phyloP scores from a whole-genome alignment of 2,888 invertebrate genomes.

The Philereme transversata region DNA sequence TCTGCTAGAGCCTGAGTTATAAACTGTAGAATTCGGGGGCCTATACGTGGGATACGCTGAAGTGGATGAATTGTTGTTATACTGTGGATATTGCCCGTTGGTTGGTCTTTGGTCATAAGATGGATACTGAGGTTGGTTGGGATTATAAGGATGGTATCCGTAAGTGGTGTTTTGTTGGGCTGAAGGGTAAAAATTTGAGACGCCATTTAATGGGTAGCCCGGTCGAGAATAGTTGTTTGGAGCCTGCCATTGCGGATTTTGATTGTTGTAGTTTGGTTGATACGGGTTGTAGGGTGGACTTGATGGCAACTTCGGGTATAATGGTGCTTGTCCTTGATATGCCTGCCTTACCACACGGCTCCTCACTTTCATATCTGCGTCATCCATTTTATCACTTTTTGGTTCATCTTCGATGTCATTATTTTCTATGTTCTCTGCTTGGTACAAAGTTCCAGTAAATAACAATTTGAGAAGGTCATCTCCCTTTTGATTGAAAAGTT shows the following conservation, averaged over 20 bases:
- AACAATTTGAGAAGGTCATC: constrained; percentile 8
- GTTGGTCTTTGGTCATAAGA: constrained; percentile 1
- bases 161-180: constrained; percentile 13
- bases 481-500: constrained; percentile 3
- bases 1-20: constrained; percentile 22
- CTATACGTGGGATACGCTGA: constrained; percentile 23
- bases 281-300: constrained; percentile 43
- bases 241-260: constrained; percentile 17
- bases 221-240: constrained; percentile 19
- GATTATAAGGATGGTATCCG: constrained; percentile 15
- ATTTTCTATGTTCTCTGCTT: neutral
- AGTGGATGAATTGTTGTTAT: constrained; percentile 9
- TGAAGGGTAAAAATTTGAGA: constrained; percentile 12
- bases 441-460: constrained; percentile 4
- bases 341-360: constrained; percentile 48
- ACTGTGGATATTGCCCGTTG: constrained; percentile 17
- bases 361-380: constrained; percentile 19
- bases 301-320: constrained; percentile 53
- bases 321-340: constrained; percentile 39
- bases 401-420: constrained; percentile 15
- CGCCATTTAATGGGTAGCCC: constrained; percentile 25
- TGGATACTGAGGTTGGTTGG: constrained; percentile 9
- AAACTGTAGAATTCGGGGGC: constrained; percentile 19
- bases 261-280: constrained; percentile 28
- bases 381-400: constrained; percentile 6